These are phyloP conservation scores for Sitophilus oryzae DNA, from an alignment of 1,140 invertebrate genomes.

Conservation along the genomic window DNA sequence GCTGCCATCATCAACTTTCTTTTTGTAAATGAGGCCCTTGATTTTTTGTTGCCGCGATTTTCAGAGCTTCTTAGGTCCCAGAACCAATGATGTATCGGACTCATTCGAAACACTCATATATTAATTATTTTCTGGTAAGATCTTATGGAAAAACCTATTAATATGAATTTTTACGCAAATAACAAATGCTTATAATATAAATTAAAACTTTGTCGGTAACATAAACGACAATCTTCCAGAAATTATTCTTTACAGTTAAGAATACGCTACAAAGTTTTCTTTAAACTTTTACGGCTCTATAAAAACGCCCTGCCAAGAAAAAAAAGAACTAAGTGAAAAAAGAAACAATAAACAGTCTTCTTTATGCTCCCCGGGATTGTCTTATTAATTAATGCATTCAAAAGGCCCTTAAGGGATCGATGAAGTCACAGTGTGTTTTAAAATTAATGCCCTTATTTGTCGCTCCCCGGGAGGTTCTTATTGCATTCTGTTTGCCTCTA, in stretches of 20 bases:
- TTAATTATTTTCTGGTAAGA: too few species aligned
- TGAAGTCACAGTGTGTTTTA: constrained; percentile 27
- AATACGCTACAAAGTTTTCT: constrained; percentile 1
- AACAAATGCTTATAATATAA: too few species aligned
- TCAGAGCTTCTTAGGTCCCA: too few species aligned
- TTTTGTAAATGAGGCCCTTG: too few species aligned
- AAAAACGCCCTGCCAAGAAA: constrained; percentile 1
- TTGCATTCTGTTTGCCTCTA: constrained; percentile 18
- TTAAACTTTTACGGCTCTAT: constrained; percentile 19
- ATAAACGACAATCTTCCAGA: too few species aligned
- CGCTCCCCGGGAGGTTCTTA: constrained; percentile 20
- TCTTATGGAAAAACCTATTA: too few species aligned
- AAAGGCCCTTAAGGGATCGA: constrained; percentile 28
- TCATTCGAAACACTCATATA: too few species aligned
- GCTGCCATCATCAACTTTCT: too few species aligned
- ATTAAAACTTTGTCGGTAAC: too few species aligned
- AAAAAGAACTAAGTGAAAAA: constrained; percentile 24
- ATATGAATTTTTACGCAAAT: too few species aligned
- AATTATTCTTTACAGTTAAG: neutral
- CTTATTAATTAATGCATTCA: constrained; percentile 30
- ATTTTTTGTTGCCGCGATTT: too few species aligned
- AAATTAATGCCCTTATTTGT: constrained; percentile 29
- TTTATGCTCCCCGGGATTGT: constrained; percentile 22
- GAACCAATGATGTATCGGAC: too few species aligned
- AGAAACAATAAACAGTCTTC: constrained; percentile 28